Percentiles rank a stretch among this genome's conserved stretches.
phyloP scores from a whole-genome alignment of 2,113 vertebrate genomes.

The Solea senegalensis region DNA sequence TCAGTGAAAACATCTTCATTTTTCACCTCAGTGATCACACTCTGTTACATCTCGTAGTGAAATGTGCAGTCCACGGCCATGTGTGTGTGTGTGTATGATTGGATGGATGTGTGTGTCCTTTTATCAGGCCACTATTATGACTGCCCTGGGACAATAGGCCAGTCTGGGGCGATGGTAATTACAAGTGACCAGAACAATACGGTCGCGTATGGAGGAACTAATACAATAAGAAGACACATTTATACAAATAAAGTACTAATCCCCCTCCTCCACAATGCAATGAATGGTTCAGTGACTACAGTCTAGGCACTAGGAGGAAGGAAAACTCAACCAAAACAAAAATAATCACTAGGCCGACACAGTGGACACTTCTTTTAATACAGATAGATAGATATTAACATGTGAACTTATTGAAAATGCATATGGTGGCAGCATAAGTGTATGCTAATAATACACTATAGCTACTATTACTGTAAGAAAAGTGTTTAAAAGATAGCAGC shows the following conservation, averaged over 20 bases:
- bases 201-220: conserved; percentile 71
- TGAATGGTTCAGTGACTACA: conserved; percentile 54
- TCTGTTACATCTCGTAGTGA: conserved; percentile 38
- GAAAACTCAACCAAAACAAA: conserved; percentile 61
- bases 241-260: conserved; percentile 67
- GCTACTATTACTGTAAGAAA: too few species aligned
- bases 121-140: conserved; percentile 73
- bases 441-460: too few species aligned
- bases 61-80: conserved; percentile 42
- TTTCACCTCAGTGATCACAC: conserved; percentile 33
- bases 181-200: conserved; percentile 78
- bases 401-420: too few species aligned
- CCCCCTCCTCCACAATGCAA: not conserved
- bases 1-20: conserved; percentile 3
- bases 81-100: conserved; percentile 31
- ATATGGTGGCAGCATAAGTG: too few species aligned
- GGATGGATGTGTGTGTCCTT: conserved; percentile 32
- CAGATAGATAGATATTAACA: not conserved
- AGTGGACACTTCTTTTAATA: not conserved
- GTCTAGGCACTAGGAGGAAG: conserved; percentile 10
- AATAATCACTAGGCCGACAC: conserved; percentile 34
- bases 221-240: conserved; percentile 75
- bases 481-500: not conserved
- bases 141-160: conserved; percentile 75
- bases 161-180: conserved; percentile 75